Evolutionary conservation across 2,888 invertebrate species (phyloP), one percentile per base, ranked within the genome.

Genomic region (Hoplodrina ambigua): DNA sequence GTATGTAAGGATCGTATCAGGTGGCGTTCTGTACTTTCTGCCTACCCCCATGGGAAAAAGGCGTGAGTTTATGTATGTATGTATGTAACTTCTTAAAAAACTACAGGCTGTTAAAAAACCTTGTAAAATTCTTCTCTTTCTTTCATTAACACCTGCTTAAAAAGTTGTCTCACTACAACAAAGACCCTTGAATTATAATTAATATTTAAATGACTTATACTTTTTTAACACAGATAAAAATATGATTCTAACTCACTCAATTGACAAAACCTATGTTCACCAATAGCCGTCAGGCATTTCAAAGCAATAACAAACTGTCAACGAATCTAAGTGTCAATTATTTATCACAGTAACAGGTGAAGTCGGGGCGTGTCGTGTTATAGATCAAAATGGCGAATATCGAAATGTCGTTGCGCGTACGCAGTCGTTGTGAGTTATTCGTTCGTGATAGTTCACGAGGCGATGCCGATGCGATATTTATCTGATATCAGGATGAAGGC

Each of bases 391-490:
- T 81, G 73, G 83, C 82, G 78, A 80, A 81, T 84, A 84, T 85
- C 85, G 78, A 85, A 88, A 88, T 87, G 87, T 85, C 88, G 80
- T 67, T 85, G 87, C 85, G 86, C 85, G 84, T 85, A 85, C 88
- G 88, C 87, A 82, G 78, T 69, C 64, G 69, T 66, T 52, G 61
- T 84, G 83, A 87, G 78, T 86, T 86, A 86, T 86, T 72, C 73
- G 82, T 74, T 87, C 86, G 86, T 87, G 86, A 87, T 87, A 87
- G 87, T 86, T 86, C 86, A 86, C 79, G 79, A 67, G 70, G 76
- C 84, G 85, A 85, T 81, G 77, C 70, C 81, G 73, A 83, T 82
- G 76, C 80, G 76, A 79, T 82, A 79, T 82, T 74, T 84, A 85
- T 85, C 75, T 81, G 66, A 50, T 69, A 70, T 71, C 75, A 60